Conservation (phyloP, 30 jellyfish, hydroid and myxozoan species). For the Cassiopea xamachana region DNA sequence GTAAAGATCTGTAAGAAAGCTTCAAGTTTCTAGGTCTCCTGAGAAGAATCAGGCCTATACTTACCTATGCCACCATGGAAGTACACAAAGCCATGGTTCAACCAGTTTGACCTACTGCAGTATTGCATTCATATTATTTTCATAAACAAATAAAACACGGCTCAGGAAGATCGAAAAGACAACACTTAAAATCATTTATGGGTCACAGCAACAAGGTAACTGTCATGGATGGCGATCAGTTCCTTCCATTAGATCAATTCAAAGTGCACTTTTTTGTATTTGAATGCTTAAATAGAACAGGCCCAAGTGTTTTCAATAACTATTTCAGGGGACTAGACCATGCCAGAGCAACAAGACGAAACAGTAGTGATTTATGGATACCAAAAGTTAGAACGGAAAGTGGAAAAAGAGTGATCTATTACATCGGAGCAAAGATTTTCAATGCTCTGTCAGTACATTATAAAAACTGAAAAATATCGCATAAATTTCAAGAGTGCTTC, state of each 20-base stretch:
- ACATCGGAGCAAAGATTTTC: constrained; percentile 55
- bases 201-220: constrained; percentile 24
- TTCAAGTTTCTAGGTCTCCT: constrained; percentile 59
- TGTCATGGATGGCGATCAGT: constrained; percentile 25
- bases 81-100: constrained; percentile 23
- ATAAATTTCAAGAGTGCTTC: background rate
- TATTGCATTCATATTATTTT: constrained; percentile 46
- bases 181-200: constrained; percentile 58
- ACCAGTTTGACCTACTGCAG: constrained; percentile 25
- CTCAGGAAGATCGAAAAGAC: constrained; percentile 64
- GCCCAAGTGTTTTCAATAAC: constrained; percentile 56
- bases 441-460: constrained; percentile 36
- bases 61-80: constrained; percentile 42
- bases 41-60: constrained; percentile 41
- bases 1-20: constrained; percentile 43
- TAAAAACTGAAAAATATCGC: constrained; percentile 15
- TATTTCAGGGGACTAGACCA: constrained; percentile 56
- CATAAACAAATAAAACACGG: constrained; percentile 56
- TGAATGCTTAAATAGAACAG: constrained; percentile 63
- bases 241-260: constrained; percentile 49
- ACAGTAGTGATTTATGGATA: constrained; percentile 56
- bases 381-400: constrained; percentile 66
- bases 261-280: constrained; percentile 5
- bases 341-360: constrained; percentile 56
- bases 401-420: constrained; percentile 50